Evolutionary conservation across 2,888 invertebrate species (phyloP).

Genomic region (Meta bourneti): DNA sequence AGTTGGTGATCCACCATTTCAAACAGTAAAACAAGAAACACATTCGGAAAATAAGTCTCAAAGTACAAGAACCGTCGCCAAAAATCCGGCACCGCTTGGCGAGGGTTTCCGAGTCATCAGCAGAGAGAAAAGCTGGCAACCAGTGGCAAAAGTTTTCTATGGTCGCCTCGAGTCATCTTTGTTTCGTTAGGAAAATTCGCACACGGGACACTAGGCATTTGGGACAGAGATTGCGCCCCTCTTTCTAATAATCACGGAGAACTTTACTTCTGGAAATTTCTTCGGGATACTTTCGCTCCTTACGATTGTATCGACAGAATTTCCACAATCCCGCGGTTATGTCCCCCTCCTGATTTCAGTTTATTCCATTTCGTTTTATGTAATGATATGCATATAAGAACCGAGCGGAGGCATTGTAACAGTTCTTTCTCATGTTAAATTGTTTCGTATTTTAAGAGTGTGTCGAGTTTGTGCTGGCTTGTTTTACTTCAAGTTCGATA

Average conservation of each 20-base stretch:
- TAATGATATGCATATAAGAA: background rate
- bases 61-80: slow-evolving; percentile 8
- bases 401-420: background rate
- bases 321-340: background rate
- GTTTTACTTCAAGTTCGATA: too few species aligned
- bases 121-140: slow-evolving; percentile 40
- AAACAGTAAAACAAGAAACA: background rate
- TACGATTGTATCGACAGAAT: slow-evolving; percentile 46
- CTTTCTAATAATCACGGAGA: slow-evolving; percentile 50
- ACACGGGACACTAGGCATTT: slow-evolving; percentile 74
- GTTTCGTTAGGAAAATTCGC: slow-evolving; percentile 75
- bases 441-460: too few species aligned
- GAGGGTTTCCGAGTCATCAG: slow-evolving; percentile 39
- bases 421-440: too few species aligned
- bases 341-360: background rate
- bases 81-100: background rate
- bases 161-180: slow-evolving; percentile 74
- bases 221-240: slow-evolving; percentile 70
- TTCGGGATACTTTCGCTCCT: slow-evolving; percentile 30
- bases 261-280: slow-evolving; percentile 44
- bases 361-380: background rate
- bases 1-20: background rate
- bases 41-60: background rate
- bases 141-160: slow-evolving; percentile 66
- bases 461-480: too few species aligned